These are phyloP conservation scores for Amphipyra tragopoginis DNA, from an alignment of 2,888 invertebrate genomes.

Conservation along the genomic window DNA sequence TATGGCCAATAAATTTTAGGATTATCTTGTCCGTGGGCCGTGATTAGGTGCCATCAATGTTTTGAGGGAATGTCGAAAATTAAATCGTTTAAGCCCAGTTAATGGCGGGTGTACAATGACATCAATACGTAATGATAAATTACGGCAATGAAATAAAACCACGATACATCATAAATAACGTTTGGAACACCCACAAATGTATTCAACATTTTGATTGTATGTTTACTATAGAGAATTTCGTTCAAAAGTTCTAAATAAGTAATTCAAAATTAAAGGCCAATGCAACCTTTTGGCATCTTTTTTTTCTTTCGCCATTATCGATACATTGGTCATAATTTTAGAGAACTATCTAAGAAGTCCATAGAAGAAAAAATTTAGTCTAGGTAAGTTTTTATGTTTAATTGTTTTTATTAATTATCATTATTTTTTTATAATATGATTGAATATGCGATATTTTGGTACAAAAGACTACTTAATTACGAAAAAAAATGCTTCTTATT, in stretches of 20 bases:
- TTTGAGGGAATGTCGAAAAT: slow-evolving; percentile 86
- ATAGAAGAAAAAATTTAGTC: too few relatives aligned
- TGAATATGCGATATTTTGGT: slow-evolving; percentile 2
- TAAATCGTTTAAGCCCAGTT: slow-evolving; percentile 85
- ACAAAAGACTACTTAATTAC: too few relatives aligned
- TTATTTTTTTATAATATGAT: too few relatives aligned
- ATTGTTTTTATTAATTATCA: not conserved
- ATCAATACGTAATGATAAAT: slow-evolving; percentile 75
- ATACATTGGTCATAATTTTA: too few relatives aligned
- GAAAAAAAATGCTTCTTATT: not conserved
- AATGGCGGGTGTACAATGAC: slow-evolving; percentile 78
- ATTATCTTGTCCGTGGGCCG: slow-evolving; percentile 86
- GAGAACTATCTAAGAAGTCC: too few relatives aligned
- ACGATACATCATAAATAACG: slow-evolving; percentile 61
- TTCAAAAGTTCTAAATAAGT: too few relatives aligned
- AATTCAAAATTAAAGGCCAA: too few relatives aligned
- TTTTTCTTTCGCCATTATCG: too few relatives aligned
- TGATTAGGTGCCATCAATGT: slow-evolving; percentile 85
- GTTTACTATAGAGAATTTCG: slow-evolving; percentile 3
- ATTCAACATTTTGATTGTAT: slow-evolving; percentile 41
- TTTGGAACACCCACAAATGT: slow-evolving; percentile 52
- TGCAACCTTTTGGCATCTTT: not conserved
- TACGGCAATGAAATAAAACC: slow-evolving; percentile 62
- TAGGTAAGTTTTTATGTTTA: too few relatives aligned
- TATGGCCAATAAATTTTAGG: slow-evolving; percentile 87